Evolutionary conservation across 2,113 vertebrate species (phyloP), one percentile per base, ranked within the genome.

Genomic region (Lichenostomus cassidix): DNA sequence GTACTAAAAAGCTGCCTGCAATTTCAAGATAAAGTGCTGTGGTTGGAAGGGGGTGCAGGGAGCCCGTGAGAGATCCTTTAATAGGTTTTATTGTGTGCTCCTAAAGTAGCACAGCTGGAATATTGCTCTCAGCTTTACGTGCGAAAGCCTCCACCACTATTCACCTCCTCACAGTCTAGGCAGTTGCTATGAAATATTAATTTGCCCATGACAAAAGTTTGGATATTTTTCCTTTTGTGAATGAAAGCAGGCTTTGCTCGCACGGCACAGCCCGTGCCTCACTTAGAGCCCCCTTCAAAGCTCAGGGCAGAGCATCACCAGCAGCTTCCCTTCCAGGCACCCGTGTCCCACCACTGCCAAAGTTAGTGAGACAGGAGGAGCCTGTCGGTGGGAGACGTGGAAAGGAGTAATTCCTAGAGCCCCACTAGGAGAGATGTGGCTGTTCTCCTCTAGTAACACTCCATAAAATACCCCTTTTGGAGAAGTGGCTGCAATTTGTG

Each of bases 21-120:
- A 52, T 92, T 97, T 90, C 25, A 78, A 95, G 89, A 97, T 96
- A 96, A 96, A 95, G 82, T 82, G 41, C 80, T 62, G 82, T 69
- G 64, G 56, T 52, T 81, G 31, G n/a, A 65, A 84, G 19, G 77
- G 60, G n/a, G 46, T 4, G 35, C 3, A n/a, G n/a, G 55, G 21
- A 62, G 18, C 24, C 67, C 44, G 46, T 25, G 37, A 63, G 15
- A 62, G 59, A 85, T 92, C 63, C 5, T 91, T 95, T 90, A 88
- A 87, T 90, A 53, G 71, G 69, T 85, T 95, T 94, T 76, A 94
- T 93, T 67, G 65, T 93, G 77, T 4, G 4, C 64, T 96, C 73
- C 71, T 90, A 92, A 92, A 87, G 85, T 77, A 79, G 33, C 62
- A 49, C 77, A 37, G 63, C 65, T 94, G 96, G 77, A 83, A 64